phyloP scores from a whole-genome alignment of 2,888 invertebrate species.

The Tipula helvola region DNA sequence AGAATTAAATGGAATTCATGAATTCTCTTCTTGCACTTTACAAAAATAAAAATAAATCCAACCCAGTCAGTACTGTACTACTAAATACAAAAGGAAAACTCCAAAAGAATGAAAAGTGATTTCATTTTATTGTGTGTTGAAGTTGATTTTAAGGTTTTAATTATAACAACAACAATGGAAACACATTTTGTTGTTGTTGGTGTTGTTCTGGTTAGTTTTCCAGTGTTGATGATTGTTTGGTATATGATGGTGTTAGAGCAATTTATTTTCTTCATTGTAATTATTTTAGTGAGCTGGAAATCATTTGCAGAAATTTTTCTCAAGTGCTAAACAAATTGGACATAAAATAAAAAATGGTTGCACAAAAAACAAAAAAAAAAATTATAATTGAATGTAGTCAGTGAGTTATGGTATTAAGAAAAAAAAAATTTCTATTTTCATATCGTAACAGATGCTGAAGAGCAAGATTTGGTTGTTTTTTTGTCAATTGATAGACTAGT shows the following conservation, averaged over 20 bases:
- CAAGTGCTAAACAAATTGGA: background rate
- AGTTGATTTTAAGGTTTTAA: constrained; percentile 4
- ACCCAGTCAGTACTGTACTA: background rate
- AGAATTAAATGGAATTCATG: constrained; percentile 4
- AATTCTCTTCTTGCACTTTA: background rate
- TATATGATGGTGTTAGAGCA: background rate
- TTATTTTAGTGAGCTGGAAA: background rate
- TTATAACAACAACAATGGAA: background rate
- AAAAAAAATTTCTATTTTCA: background rate
- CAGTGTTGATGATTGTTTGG: background rate
- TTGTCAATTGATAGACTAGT: background rate
- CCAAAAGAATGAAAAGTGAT: background rate
- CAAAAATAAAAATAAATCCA: background rate
- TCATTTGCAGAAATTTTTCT: background rate
- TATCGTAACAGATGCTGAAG: background rate
- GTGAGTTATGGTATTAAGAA: background rate
- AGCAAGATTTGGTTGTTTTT: background rate
- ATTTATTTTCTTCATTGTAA: background rate
- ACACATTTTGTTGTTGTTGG: background rate
- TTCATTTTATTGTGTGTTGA: background rate
- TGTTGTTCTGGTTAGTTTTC: background rate
- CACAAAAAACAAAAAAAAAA: background rate
- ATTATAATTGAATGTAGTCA: background rate
- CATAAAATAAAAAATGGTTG: background rate
- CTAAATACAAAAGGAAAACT: background rate